phyloP scores from a whole-genome alignment of 2,797 vertebrate species.

The Limnodromus scolopaceus region DNA sequence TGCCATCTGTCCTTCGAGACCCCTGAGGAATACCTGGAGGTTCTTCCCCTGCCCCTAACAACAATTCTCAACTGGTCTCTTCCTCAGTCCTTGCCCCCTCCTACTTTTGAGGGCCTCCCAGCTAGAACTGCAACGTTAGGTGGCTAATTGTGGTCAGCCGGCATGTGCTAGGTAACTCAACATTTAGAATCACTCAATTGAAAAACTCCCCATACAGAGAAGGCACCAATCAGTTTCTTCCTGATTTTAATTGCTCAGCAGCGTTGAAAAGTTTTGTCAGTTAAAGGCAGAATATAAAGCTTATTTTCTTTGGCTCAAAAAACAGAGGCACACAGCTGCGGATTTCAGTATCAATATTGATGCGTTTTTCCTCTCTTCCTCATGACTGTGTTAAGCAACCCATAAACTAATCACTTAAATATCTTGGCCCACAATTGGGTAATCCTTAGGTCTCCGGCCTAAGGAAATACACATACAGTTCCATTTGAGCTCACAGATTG shows the following conservation, averaged over 20 bases:
- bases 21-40: not conserved
- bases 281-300: not conserved
- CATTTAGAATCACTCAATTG: not conserved
- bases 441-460: not conserved
- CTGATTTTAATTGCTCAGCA: not conserved
- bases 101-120: not conserved
- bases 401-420: not conserved
- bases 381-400: rapidly evolving
- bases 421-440: rapidly evolving
- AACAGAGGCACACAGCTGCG: not conserved
- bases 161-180: rapidly evolving
- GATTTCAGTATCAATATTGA: not conserved
- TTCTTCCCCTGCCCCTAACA: not conserved
- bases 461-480: not conserved
- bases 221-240: not conserved
- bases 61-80: not conserved
- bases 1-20: not conserved
- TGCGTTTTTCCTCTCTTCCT: not conserved
- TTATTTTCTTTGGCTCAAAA: not conserved
- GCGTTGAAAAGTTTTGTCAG: not conserved
- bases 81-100: not conserved
- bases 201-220: not conserved
- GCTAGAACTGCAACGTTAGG: not conserved
- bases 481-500: not conserved
- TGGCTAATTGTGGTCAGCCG: rapidly evolving